Evolutionary conservation across 1,140 invertebrate species (phyloP).

Genomic region (Elymnias hypermnestra): DNA sequence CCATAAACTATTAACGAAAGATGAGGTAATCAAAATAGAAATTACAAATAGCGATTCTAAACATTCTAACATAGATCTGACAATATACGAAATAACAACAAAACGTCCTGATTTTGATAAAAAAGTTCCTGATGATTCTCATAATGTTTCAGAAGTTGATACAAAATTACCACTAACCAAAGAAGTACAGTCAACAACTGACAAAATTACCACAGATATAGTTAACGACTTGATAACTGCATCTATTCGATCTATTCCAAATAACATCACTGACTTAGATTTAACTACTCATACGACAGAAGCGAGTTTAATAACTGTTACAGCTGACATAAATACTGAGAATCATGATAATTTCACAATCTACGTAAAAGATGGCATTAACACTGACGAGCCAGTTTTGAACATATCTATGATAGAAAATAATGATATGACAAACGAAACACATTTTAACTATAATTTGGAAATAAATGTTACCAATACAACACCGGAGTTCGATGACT

Average conservation of each 20-base stretch:
- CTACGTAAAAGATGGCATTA: not conserved
- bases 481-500: constrained; percentile 44
- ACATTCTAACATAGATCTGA: constrained; percentile 32
- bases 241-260: not conserved
- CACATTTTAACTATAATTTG: constrained; percentile 5
- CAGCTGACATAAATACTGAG: constrained; percentile 5
- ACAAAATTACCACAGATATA: not conserved
- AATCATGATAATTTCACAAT: not conserved
- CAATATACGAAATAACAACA: constrained; percentile 54
- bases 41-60: constrained; percentile 36
- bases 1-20: constrained; percentile 34
- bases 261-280: constrained; percentile 3
- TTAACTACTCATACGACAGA: constrained; percentile 5
- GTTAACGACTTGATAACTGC: constrained; percentile 13
- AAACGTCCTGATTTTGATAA: constrained; percentile 26
- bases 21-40: constrained; percentile 63
- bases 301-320: constrained; percentile 11
- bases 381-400: not conserved
- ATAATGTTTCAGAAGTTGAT: constrained; percentile 1
- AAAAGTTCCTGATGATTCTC: constrained; percentile 7
- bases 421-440: constrained; percentile 5
- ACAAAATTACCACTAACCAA: not conserved
- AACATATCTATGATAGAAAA: constrained; percentile 13
- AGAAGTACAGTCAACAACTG: not conserved
- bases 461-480: constrained; percentile 12